Percentiles rank a stretch among this genome's conserved stretches.
Conservation (phyloP, 2,113 vertebrate genomes). For the Eudorcas thomsonii region DNA sequence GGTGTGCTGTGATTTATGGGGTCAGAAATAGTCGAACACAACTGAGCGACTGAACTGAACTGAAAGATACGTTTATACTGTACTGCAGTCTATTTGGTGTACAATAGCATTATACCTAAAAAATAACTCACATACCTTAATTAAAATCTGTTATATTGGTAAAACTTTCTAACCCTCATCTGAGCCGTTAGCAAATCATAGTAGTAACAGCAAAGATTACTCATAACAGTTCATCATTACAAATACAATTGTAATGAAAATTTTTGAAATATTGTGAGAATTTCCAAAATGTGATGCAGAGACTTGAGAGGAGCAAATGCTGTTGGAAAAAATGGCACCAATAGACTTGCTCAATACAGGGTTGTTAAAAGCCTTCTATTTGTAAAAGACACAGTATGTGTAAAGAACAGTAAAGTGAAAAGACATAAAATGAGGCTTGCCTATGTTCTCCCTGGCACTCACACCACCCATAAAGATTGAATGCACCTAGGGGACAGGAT, state of each 20-base stretch:
- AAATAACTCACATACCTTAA: background rate
- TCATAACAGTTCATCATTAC: background rate
- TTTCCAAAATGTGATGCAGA: background rate
- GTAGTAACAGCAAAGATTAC: background rate
- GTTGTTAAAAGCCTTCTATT: background rate
- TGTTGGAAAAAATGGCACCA: background rate
- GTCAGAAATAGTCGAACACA: fast-evolving
- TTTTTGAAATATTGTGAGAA: background rate
- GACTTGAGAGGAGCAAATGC: background rate
- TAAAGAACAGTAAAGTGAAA: background rate
- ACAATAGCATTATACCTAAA: background rate
- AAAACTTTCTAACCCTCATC: background rate
- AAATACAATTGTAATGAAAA: background rate
- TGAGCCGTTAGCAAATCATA: background rate
- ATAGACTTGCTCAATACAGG: background rate
- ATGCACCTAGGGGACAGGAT: background rate
- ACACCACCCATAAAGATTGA: background rate
- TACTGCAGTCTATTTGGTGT: background rate
- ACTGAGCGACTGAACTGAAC: background rate
- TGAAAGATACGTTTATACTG: background rate
- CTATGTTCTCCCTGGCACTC: background rate
- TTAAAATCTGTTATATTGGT: background rate
- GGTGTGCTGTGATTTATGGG: fast-evolving
- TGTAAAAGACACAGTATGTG: background rate
- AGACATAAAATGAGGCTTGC: background rate